phyloP scores from a whole-genome alignment of 2,888 invertebrate species.

The Didymodactylos carnosus region DNA sequence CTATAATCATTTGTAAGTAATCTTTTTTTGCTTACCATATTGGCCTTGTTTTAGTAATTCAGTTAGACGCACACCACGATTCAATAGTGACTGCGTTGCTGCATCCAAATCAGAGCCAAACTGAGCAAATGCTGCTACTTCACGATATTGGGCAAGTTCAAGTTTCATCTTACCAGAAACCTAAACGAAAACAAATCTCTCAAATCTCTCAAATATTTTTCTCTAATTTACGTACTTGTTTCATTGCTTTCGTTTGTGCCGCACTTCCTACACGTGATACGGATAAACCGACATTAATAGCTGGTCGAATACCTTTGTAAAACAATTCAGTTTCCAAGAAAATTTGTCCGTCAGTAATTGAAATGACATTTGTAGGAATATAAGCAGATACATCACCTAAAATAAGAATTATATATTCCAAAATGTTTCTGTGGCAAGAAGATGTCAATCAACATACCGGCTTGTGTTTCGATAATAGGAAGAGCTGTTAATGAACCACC shows the following conservation, averaged over 20 bases:
- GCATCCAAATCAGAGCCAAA: conserved; percentile 98
- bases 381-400: conserved; percentile 78
- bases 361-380: conserved; percentile 99
- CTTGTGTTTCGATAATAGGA: conserved; percentile 95
- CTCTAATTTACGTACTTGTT: conserved; percentile 90
- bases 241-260: conserved; percentile 99
- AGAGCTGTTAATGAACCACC: conserved; percentile 80
- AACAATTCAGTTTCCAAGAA: conserved; percentile 99
- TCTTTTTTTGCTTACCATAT: conserved; percentile 28
- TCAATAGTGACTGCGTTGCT: conserved; percentile 86
- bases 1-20: neutral
- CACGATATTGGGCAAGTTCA: conserved; percentile 97
- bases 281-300: conserved; percentile 96
- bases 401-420: neutral
- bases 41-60: conserved; percentile 89
- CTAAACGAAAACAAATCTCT: conserved; percentile 74
- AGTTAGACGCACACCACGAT: conserved; percentile 88
- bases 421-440: neutral
- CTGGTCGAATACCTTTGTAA: conserved; percentile 97
- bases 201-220: conserved; percentile 98
- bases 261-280: conserved; percentile 97
- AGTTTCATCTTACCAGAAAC: conserved; percentile 99
- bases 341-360: conserved; percentile 97
- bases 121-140: conserved; percentile 96
- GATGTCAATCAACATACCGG: conserved; percentile 44